phyloP scores from a whole-genome alignment of 2,888 invertebrate genomes.

The Zhengitettix transpicula region DNA sequence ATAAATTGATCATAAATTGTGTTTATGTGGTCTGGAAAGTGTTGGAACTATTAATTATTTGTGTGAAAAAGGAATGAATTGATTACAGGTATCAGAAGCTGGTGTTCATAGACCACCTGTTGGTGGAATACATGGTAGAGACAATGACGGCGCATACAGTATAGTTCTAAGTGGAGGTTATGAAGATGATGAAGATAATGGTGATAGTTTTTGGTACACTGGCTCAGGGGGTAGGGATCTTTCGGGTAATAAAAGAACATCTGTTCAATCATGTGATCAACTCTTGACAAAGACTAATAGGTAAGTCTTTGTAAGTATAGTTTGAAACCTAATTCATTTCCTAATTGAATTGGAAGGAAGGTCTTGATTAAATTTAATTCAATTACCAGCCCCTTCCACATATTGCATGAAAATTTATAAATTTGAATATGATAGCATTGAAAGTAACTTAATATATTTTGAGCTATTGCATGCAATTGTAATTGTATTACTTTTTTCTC shows the following conservation, averaged over 20 bases:
- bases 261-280: slow-evolving; percentile 65
- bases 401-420: no score
- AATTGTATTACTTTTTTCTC: no score
- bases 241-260: slow-evolving; percentile 66
- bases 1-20: no score
- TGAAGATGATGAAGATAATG: slow-evolving; percentile 68
- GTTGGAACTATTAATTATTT: no score
- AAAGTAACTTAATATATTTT: no score
- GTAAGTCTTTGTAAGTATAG: slow-evolving; percentile 23
- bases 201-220: slow-evolving; percentile 65
- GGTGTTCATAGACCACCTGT: slow-evolving; percentile 72
- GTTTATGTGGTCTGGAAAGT: no score
- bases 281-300: slow-evolving; percentile 57
- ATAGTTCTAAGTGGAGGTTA: slow-evolving; percentile 69
- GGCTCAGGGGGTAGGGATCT: slow-evolving; percentile 73
- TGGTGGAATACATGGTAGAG: slow-evolving; percentile 68
- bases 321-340: no score
- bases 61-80: not conserved
- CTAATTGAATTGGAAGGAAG: no score
- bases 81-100: slow-evolving; percentile 48
- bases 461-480: no score
- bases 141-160: slow-evolving; percentile 62
- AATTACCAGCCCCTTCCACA: no score
- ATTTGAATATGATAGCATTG: no score
- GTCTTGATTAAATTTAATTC: no score